Evolutionary conservation across 2,113 vertebrate species (phyloP).

Genomic region (Circaetus gallicus): DNA sequence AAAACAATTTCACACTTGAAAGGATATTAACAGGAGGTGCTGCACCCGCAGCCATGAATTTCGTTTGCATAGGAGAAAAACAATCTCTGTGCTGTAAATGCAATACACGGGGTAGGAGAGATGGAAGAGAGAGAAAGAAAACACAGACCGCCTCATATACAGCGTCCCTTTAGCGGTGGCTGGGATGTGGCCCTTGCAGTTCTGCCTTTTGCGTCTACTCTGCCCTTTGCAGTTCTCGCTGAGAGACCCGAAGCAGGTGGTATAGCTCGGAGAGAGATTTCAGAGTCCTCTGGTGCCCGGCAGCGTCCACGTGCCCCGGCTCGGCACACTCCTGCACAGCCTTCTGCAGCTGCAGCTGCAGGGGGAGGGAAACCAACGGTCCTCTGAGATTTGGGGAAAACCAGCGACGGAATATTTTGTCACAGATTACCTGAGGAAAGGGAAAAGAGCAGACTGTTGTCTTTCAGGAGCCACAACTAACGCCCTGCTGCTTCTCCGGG

Average conservation of each 20-base stretch:
- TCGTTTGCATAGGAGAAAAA: background rate
- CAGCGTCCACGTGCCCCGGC: background rate
- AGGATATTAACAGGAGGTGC: background rate
- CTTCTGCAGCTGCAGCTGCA: conserved; percentile 82
- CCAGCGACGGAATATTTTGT: conserved; percentile 94
- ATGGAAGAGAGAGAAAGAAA: background rate
- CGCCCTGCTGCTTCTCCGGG: background rate
- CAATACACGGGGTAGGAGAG: background rate
- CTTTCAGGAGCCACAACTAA: background rate
- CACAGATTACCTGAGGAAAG: conserved; percentile 87
- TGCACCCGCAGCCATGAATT: background rate
- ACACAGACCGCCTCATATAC: background rate
- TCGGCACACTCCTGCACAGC: conserved; percentile 85
- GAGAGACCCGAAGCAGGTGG: conserved; percentile 76
- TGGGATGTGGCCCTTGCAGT: background rate
- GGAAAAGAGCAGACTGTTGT: background rate
- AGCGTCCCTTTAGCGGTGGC: background rate
- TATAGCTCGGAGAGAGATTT: conserved; percentile 77
- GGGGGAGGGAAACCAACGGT: conserved; percentile 65
- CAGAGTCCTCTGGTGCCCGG: background rate
- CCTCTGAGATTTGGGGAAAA: conserved; percentile 79
- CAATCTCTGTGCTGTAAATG: background rate
- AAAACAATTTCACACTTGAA: background rate
- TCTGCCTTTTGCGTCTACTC: background rate
- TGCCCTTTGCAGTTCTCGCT: conserved; percentile 48